Evolutionary conservation across 2,797 vertebrate species (phyloP), one percentile per base, ranked within the genome.

Genomic region (Tarsius wallacei): DNA sequence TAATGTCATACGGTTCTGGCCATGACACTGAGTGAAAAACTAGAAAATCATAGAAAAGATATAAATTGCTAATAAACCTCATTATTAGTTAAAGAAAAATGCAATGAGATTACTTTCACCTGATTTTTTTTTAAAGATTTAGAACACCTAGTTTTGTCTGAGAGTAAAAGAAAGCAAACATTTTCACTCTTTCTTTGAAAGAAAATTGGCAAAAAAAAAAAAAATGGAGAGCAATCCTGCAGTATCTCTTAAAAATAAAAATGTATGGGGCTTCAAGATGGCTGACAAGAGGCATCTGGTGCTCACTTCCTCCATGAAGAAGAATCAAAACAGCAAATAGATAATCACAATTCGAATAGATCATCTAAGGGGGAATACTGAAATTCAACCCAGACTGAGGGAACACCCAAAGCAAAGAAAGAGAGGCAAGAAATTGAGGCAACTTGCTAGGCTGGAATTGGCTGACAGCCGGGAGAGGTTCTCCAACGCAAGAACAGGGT

Each of bases 191-290:
- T 33, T 61, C 17, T 84, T 19, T 64, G 1, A 73, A 12, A 33
- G 9, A 68, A 83, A 95, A 81, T 74, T 70, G 28, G 3, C 28
- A 70, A 31, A 86, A 28, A 49, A n/a, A 70, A 31, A 86, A 28
- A 49, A 33, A 61, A 63, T 49, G 19, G 8, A 80, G 53, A 28
- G 17, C 2, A 53, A 82, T 73, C 51, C 91, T 86, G 91, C 33
- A 78, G 2, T 77, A n/a, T 51, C 33, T 92, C 80, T 90, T 91
- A 59, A 87, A 94, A 94, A 66, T 71, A 49, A 10, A 94, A 87
- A 94, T 93, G 33, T 55, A 70, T 9, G 12, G n/a, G 19, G n/a
- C 19, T 70, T 70, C 66, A 22, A 70, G 66, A 70, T 36, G 33
- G 33, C 19, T 70, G 66, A 70, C 19, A 11, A 70, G 33, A 70